phyloP scores from a whole-genome alignment of 1,140 invertebrate genomes.

The Nixonia krombeini region DNA sequence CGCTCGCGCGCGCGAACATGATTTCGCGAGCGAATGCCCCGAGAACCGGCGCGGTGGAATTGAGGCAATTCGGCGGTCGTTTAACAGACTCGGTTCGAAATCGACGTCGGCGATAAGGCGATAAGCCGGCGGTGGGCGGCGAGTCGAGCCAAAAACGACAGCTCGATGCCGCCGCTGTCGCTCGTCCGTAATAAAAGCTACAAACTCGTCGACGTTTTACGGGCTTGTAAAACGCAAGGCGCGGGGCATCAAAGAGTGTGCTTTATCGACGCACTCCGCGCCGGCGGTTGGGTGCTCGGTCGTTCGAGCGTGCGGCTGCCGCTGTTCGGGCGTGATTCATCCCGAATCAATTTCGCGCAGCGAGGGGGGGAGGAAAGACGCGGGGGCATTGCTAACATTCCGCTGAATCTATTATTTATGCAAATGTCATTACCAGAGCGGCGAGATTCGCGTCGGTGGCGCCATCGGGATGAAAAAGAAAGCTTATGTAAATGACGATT shows the following conservation, averaged over 20 bases:
- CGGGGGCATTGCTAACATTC: constrained; percentile 4
- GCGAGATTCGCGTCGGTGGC: neutral
- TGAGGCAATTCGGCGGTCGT: too few species aligned
- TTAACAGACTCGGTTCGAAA: too few species aligned
- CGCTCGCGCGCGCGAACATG: too few species aligned
- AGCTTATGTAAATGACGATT: constrained; percentile 11
- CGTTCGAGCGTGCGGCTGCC: too few species aligned
- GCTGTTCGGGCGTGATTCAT: constrained; percentile 6
- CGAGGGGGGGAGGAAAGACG: neutral
- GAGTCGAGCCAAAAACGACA: too few species aligned
- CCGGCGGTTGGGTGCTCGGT: too few species aligned
- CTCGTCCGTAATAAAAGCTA: too few species aligned
- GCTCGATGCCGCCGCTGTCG: too few species aligned
- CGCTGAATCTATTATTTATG: constrained; percentile 4
- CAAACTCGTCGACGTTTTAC: neutral
- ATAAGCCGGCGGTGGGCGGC: too few species aligned
- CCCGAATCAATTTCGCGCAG: neutral
- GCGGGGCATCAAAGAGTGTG: neutral
- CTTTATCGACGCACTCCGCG: neutral
- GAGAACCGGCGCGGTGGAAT: too few species aligned
- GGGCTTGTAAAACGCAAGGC: neutral
- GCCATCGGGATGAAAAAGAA: constrained; percentile 8
- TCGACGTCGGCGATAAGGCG: too few species aligned
- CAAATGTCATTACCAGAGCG: neutral
- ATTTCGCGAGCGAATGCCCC: too few species aligned